A percentile compares a stretch with the other conserved stretches of the same genome.
phyloP scores from a whole-genome alignment of 2,113 vertebrate species.

The Chaetura pelagica region DNA sequence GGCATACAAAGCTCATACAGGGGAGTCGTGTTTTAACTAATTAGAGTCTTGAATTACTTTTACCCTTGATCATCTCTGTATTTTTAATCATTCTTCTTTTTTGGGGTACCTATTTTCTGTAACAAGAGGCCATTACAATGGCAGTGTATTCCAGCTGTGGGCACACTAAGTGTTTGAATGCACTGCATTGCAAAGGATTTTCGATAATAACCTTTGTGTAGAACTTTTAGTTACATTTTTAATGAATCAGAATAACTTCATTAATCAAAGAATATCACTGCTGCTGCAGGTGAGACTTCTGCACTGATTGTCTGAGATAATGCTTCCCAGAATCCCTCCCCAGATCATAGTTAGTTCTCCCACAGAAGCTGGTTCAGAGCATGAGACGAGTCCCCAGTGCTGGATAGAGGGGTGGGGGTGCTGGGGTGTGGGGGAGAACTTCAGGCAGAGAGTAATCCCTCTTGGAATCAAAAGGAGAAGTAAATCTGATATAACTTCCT shows the following conservation, averaged over 20 bases:
- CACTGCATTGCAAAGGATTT: not conserved
- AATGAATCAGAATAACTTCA: not conserved
- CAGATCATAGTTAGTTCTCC: not conserved
- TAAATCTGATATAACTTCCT: not conserved
- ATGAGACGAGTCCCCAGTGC: not conserved
- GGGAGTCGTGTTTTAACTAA: accelerated
- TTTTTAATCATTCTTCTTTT: not conserved
- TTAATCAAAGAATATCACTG: not conserved
- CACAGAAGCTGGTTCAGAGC: too few species aligned
- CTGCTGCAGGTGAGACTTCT: not conserved
- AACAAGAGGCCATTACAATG: not conserved
- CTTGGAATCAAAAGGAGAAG: not conserved
- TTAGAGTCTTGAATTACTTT: not conserved
- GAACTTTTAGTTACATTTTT: not conserved
- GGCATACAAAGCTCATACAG: accelerated
- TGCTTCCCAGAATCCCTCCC: not conserved
- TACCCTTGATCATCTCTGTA: not conserved
- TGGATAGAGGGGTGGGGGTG: not conserved
- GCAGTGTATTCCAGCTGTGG: too few species aligned
- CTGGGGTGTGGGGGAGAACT: not conserved
- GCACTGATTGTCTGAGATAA: not conserved
- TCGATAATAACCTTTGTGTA: not conserved
- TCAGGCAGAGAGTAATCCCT: not conserved
- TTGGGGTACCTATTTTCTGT: not conserved
- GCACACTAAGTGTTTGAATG: not conserved